A percentile compares a stretch with the other conserved stretches of the same genome.
Evolutionary conservation across 2,797 vertebrate genomes (phyloP).

Genomic region (Sebastes wilsoni): DNA sequence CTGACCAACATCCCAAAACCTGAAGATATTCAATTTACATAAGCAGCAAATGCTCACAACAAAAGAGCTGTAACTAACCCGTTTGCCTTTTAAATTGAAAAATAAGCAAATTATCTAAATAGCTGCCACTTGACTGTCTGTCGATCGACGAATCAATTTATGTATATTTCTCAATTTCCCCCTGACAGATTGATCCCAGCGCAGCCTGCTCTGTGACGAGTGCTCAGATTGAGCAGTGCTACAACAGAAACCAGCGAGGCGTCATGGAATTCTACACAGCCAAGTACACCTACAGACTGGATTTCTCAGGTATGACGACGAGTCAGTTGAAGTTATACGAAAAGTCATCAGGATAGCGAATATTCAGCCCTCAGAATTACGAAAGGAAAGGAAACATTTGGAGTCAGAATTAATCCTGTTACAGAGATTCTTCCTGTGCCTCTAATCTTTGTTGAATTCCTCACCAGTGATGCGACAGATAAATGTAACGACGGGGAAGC

Average conservation of each 20-base stretch:
- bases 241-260: conserved; percentile 88
- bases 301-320: conserved; percentile 88
- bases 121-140: background rate
- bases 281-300: conserved; percentile 95
- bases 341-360: fast-evolving
- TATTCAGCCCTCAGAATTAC: background rate
- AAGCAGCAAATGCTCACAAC: background rate
- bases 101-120: background rate
- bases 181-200: conserved; percentile 87
- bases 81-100: background rate
- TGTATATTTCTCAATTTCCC: background rate
- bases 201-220: conserved; percentile 92
- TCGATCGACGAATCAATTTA: background rate
- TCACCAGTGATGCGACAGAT: conserved; percentile 93
- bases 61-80: background rate
- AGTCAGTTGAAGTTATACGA: background rate
- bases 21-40: background rate
- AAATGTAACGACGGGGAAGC: conserved; percentile 92
- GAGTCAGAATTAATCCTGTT: background rate
- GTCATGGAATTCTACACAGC: conserved; percentile 92
- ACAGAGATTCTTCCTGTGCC: background rate
- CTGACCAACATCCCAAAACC: background rate
- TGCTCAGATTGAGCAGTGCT: conserved; percentile 94
- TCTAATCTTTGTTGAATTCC: conserved; percentile 5
- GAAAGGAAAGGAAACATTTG: background rate